Conservation (phyloP, 2,797 vertebrate genomes). For the Poeciliopsis gracilis region DNA sequence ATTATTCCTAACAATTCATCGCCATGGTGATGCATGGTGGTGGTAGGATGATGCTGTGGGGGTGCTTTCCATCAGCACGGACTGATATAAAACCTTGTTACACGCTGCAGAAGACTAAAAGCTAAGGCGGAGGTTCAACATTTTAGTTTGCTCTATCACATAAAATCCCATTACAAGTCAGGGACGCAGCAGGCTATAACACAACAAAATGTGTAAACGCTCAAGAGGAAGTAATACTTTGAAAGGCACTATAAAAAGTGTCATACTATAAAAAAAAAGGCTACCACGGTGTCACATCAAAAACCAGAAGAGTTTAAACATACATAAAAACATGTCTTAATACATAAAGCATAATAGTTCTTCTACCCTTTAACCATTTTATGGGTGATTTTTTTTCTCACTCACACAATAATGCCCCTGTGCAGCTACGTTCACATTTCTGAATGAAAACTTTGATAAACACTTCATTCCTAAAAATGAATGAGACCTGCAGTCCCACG, state of each 20-base stretch:
- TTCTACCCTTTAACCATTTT: conserved; percentile 72
- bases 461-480: conserved; percentile 70
- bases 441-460: conserved; percentile 70
- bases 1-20: neutral
- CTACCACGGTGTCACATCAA: conserved; percentile 52
- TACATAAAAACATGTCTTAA: conserved; percentile 52
- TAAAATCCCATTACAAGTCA: neutral
- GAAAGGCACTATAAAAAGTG: conserved; percentile 33
- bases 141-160: neutral
- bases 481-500: conserved; percentile 43
- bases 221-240: neutral
- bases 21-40: neutral
- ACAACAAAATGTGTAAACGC: neutral
- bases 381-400: conserved; percentile 62
- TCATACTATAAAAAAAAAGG: conserved; percentile 54
- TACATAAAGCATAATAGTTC: conserved; percentile 57
- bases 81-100: neutral
- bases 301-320: conserved; percentile 58
- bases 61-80: neutral
- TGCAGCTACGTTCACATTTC: conserved; percentile 80
- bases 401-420: conserved; percentile 79
- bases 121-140: neutral
- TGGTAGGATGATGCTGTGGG: neutral
- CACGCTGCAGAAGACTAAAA: neutral
- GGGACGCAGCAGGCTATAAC: neutral